Conservation (phyloP, 92 coral and sea anemone genomes). For the Umimayanthus chanpuru region DNA sequence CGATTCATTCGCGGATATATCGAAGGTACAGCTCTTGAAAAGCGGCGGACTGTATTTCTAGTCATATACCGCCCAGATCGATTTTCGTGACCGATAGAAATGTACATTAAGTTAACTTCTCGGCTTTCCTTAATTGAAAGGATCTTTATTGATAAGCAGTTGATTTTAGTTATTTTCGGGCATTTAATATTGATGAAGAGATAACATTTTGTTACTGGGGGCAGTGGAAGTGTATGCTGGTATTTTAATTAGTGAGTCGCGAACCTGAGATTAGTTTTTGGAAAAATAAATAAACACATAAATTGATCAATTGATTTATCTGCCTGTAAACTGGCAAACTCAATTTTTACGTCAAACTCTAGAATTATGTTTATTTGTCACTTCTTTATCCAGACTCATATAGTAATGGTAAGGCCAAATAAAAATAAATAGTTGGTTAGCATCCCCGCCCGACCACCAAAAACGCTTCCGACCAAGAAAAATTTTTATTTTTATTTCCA, state of each 20-base stretch:
- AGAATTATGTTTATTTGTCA: no score
- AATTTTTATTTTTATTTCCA: no score
- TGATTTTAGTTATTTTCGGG: slow-evolving; percentile 9
- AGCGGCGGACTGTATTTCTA: neutral
- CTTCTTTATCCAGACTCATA: no score
- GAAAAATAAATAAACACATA: no score
- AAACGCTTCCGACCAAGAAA: no score
- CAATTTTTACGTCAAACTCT: neutral
- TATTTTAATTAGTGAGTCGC: neutral
- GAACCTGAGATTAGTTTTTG: neutral
- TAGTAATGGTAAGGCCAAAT: no score
- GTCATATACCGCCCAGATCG: neutral
- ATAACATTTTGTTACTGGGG: neutral
- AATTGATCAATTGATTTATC: neutral
- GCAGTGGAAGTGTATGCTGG: neutral
- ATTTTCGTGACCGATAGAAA: slow-evolving; percentile 18
- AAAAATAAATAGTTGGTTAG: no score
- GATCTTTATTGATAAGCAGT: neutral
- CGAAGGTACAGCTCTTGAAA: no score
- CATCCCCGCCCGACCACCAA: no score
- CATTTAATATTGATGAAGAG: slow-evolving; percentile 8
- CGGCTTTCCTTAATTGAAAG: neutral
- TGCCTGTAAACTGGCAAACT: neutral
- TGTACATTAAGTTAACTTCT: neutral
- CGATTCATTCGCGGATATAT: neutral